These are phyloP conservation scores for Eupithecia subfuscata DNA, from an alignment of 2,888 invertebrate genomes.

Conservation along the genomic window DNA sequence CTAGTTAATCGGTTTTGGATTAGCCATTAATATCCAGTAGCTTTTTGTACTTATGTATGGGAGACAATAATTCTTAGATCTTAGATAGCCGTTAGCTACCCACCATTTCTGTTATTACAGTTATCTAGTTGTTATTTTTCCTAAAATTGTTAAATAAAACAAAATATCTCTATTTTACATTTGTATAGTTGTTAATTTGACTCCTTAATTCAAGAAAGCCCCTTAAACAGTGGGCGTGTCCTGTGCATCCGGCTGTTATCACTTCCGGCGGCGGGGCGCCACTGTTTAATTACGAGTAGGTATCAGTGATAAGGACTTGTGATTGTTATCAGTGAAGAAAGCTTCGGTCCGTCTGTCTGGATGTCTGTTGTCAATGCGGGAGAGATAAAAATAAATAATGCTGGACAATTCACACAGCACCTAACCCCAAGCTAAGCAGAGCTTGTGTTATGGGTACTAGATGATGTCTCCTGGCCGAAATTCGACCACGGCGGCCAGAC, in stretches of 20 bases:
- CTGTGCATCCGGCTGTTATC: slow-evolving; percentile 60
- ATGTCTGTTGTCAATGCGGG: neutral
- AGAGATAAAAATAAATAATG: neutral
- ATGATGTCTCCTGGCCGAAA: too few species aligned
- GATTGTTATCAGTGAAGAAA: slow-evolving; percentile 44
- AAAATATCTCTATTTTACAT: neutral
- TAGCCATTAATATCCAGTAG: neutral
- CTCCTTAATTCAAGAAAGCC: neutral
- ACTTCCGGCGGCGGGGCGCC: slow-evolving; percentile 57
- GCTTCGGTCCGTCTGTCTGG: slow-evolving; percentile 20
- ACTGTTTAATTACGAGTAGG: slow-evolving; percentile 57
- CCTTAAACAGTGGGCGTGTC: slow-evolving; percentile 52
- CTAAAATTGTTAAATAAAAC: too few species aligned
- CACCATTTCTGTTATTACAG: too few species aligned
- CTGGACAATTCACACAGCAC: too few species aligned
- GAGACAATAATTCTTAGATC: neutral
- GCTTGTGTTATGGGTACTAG: too few species aligned
- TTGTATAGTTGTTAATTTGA: neutral
- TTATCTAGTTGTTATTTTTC: too few species aligned
- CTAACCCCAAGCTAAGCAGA: too few species aligned
- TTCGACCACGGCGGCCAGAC: too few species aligned
- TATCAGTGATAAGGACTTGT: slow-evolving; percentile 54
- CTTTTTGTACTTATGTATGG: neutral
- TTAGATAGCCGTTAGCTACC: too few species aligned
- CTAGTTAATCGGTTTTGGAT: too few species aligned